Percentiles rank a stretch among this genome's conserved stretches.
phyloP scores from a whole-genome alignment of 2,113 vertebrate species.

The Aptenodytes patagonicus region DNA sequence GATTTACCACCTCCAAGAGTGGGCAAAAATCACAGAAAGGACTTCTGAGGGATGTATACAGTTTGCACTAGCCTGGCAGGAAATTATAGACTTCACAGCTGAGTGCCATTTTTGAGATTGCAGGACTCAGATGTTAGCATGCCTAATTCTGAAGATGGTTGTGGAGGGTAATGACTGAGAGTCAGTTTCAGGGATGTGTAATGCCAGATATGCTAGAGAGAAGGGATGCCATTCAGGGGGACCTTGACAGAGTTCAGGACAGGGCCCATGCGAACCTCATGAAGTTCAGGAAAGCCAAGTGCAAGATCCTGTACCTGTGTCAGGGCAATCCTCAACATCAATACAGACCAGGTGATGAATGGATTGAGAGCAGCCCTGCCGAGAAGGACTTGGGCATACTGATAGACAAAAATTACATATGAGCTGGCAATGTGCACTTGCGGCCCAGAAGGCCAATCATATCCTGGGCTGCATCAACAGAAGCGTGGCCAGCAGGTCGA shows the following conservation, averaged over 20 bases:
- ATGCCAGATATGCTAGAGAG: neutral
- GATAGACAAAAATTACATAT: neutral
- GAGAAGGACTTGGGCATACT: neutral
- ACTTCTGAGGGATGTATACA: neutral
- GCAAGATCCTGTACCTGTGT: neutral
- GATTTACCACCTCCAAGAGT: neutral
- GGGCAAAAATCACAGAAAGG: neutral
- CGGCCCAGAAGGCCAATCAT: neutral
- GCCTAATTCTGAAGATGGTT: neutral
- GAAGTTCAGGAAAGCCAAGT: neutral
- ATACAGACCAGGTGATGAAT: neutral
- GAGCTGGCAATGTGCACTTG: neutral
- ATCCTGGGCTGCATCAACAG: neutral
- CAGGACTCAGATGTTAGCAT: neutral
- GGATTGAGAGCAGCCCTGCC: neutral
- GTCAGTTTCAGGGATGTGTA: neutral
- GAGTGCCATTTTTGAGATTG: neutral
- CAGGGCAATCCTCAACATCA: neutral
- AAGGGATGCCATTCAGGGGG: neutral
- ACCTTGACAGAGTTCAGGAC: neutral
- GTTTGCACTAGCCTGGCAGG: neutral
- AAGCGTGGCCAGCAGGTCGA: neutral
- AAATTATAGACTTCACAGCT: neutral
- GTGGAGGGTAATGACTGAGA: neutral
- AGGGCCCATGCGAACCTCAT: neutral